Evolutionary conservation across 1,140 invertebrate genomes (phyloP), one percentile per base, ranked within the genome.

Genomic region (Drosophila lacteicornis): DNA sequence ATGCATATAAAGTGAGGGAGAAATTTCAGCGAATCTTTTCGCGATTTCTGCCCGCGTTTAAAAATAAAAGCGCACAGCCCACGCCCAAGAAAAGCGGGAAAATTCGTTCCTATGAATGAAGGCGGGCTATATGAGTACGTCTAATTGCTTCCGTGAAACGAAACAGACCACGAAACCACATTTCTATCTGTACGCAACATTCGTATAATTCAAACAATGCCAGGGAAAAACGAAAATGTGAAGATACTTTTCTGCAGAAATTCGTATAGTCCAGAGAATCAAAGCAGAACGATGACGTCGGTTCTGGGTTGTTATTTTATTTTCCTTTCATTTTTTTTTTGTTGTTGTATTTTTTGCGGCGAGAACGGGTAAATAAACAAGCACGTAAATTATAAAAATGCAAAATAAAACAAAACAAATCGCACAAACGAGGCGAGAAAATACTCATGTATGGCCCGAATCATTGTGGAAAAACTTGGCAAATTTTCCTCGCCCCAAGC

Each of bases 381-480:
- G 83, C 83, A 87, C 85, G 84, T 78, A 74, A 69, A 78, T 78
- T 83, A 75, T 78, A 70, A 65, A 88, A 81, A 90, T 73, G 59
- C 33, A 47, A 79, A 78, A 78, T 69, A 60, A 78, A 77, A 69
- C 33, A 78, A 77, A 78, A 77, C 71, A 75, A 76, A 76, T 57
- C 74, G 53, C 46, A 53, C 40, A 45, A 73, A 71, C 67, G 67
- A 73, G 70, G 70, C 70, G 70, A 73, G 45, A 73, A 60, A 73
- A 73, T 30, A 43, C 67, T 60, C 70, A 50, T 74, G 55, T 73
- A 51, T 47, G 53, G 78, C 75, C 78, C 61, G 86, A 87, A 78
- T 88, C 84, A 88, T 83, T 78, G 81, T 82, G 84, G 82, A 80
- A 90, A 87, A 84, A 68, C 68, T 86, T 78, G 77, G 73, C 82